These are phyloP conservation scores for Picus viridis DNA, from an alignment of 2,797 vertebrate genomes.

Conservation along the genomic window DNA sequence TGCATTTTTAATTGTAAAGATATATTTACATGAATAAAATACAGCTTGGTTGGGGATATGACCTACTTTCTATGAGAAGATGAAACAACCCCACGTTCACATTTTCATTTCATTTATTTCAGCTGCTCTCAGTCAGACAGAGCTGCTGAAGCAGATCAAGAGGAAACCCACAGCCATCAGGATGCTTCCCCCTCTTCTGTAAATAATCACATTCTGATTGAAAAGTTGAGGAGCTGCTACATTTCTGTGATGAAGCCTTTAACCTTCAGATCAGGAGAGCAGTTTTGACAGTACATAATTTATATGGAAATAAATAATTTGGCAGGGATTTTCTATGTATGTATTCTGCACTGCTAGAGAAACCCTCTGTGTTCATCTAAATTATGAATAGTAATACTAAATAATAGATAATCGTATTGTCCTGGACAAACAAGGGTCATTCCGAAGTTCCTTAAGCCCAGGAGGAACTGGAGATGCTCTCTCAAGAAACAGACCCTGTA, in stretches of 20 bases:
- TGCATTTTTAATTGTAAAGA: conserved; percentile 71
- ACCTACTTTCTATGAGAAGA: conserved; percentile 57
- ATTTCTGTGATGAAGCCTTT: conserved; percentile 36
- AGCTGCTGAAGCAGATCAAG: conserved; percentile 19
- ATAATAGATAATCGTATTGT: conserved; percentile 5
- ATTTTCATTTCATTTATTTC: conserved; percentile 11
- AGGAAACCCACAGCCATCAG: background rate
- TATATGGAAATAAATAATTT: conserved; percentile 56
- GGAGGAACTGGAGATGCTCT: background rate
- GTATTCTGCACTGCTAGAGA: background rate
- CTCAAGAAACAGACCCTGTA: background rate
- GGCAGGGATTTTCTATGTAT: background rate
- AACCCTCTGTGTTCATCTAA: conserved; percentile 3
- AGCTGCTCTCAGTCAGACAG: background rate
- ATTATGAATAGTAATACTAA: conserved; percentile 39
- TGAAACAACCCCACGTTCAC: background rate
- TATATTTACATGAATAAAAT: conserved; percentile 68
- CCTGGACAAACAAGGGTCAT: background rate
- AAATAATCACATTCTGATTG: conserved; percentile 25
- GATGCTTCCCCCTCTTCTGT: background rate
- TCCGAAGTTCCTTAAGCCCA: background rate
- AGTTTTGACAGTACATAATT: conserved; percentile 52
- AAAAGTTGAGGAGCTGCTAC: background rate
- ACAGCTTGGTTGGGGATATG: conserved; percentile 44
- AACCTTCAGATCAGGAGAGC: conserved; percentile 47